Evolutionary conservation across 2,888 invertebrate genomes (phyloP), one percentile per base, ranked within the genome.

Genomic region (Liposcelis brunnea): DNA sequence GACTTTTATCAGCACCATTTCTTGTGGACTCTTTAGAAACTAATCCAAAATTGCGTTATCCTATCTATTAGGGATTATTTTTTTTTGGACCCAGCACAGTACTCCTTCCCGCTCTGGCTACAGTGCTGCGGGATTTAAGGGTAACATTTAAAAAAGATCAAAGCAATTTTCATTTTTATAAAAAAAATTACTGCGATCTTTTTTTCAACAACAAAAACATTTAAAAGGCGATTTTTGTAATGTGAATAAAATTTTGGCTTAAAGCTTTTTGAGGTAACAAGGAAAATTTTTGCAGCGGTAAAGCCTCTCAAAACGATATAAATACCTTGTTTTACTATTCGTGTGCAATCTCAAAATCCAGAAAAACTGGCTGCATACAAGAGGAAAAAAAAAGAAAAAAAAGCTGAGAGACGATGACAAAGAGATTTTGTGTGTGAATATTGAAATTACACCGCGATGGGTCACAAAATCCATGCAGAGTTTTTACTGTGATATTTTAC

Each of bases 311-410:
- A 31, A 35, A 10, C 40, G 45, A 40, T 40, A 42, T 31, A 31
- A 46, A 45, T 42, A 42, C 44, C 34, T 48, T 46, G 16, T 40
- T 36, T 42, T 48, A 26, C 8, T 26, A 26, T 26, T 19, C 45
- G 26, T 36, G 55, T 55, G 61, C 66, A 64, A 70, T 64, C 65
- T 64, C 65, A 67, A 69, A 69, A 60, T 68, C 69, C 70, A 71
- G 67, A 69, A 67, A 70, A 64, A 71, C 68, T 62, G 71, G 70
- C 71, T 71, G 70, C 70, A 66, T 62, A 49, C 43, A 56, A 52
- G 50, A 54, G 56, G 52, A 56, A 52, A 56, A 51, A 54, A 52
- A 52, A 50, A 49, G 55, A 54, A 50, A 48, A 47, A 49, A 50
- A 49, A 50, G 47, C 32, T 46, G 48, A 48, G 43, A 49, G 47